Conservation (phyloP, 2,888 invertebrate genomes). For the Drosophila merina region DNA sequence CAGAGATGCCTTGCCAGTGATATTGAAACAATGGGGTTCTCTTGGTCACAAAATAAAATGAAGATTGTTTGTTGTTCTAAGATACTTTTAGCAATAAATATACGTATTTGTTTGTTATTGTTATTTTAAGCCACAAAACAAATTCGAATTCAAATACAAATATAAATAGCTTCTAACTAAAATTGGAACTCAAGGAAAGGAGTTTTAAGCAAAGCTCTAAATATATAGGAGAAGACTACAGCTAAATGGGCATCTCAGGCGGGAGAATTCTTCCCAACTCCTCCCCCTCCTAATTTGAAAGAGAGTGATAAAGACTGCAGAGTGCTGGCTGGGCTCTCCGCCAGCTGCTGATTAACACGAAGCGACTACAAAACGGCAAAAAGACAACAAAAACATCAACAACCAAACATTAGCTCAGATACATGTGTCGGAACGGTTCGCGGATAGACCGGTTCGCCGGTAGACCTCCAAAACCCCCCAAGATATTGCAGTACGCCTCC, state of each 20-base stretch:
- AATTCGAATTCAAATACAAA: too few relatives aligned
- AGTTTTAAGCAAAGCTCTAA: not conserved
- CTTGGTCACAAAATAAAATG: not conserved
- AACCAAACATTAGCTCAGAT: slow-evolving; percentile 17
- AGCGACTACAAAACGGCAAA: slow-evolving; percentile 17
- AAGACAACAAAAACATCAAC: slow-evolving; percentile 12
- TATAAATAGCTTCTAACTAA: too few relatives aligned
- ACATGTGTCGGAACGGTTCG: slow-evolving; percentile 15
- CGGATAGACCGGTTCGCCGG: slow-evolving; percentile 14
- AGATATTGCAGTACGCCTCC: slow-evolving; percentile 20
- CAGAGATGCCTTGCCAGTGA: slow-evolving; percentile 3
- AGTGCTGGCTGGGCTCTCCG: slow-evolving; percentile 21
- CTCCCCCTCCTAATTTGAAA: not conserved
- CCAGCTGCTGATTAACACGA: slow-evolving; percentile 57
- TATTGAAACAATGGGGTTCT: not conserved
- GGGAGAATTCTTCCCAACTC: not conserved
- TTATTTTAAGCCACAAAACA: not conserved
- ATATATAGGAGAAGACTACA: not conserved
- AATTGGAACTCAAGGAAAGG: too few relatives aligned
- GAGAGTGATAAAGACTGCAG: slow-evolving; percentile 9
- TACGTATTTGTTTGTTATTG: not conserved
- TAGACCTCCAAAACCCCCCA: slow-evolving; percentile 10
- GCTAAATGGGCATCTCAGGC: slow-evolving; percentile 9
- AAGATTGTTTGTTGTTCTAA: not conserved
- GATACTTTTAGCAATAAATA: not conserved